Conservation (phyloP, 2,888 invertebrate species). For the Exocentrus adspersus region DNA sequence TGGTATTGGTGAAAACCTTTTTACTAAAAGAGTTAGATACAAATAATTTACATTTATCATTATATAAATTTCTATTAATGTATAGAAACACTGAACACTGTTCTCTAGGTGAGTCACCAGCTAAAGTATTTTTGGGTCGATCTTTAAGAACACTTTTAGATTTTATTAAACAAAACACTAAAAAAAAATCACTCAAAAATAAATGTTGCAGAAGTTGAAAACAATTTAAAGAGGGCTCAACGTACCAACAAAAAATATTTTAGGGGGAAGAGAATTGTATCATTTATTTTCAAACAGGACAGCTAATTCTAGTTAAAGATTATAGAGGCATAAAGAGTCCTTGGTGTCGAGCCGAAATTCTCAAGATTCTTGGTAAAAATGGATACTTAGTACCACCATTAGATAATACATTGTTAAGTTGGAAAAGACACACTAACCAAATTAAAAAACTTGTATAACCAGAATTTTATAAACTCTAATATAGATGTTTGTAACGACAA, state of each 20-base stretch:
- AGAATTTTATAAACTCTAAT: not conserved
- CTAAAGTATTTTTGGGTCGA: too few relatives aligned
- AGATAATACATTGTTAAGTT: too few relatives aligned
- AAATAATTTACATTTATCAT: not conserved
- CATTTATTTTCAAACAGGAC: not conserved
- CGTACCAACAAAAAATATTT: not conserved
- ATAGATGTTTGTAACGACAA: not conserved
- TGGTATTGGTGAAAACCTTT: constrained; percentile 11
- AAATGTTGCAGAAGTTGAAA: too few relatives aligned
- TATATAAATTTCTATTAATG: not conserved
- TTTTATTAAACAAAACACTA: too few relatives aligned
- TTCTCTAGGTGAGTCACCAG: too few relatives aligned
- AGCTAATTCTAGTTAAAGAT: not conserved
- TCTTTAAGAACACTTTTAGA: too few relatives aligned
- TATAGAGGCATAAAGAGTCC: not conserved
- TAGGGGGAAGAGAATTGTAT: not conserved
- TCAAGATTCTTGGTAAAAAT: too few relatives aligned
- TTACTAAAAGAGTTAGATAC: not conserved
- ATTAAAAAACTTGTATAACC: not conserved
- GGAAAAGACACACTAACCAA: not conserved
- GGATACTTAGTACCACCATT: too few relatives aligned
- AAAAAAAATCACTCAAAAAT: too few relatives aligned
- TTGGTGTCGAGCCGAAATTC: not conserved
- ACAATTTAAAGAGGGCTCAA: not conserved
- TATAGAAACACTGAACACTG: too few relatives aligned